Base-by-base conservation (phyloP, 2,888 invertebrate species). In the Griposia aprilina region DNA sequence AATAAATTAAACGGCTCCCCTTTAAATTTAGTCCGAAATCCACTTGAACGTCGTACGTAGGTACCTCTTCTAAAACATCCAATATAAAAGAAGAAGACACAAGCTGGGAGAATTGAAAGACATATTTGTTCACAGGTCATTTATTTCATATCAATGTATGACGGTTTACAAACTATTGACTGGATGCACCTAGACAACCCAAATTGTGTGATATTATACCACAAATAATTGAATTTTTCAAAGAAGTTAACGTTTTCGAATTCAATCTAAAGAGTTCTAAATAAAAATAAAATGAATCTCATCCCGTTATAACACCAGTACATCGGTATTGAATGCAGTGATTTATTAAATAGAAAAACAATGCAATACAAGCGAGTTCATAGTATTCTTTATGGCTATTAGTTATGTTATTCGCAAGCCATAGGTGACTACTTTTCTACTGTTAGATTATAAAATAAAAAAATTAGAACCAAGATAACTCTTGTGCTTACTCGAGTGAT, bases 331-430 rank as follows among this genome's bases (percentile, higher is more conserved):
- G 83, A 86, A 88, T 86, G 86, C 86, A 87, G 83, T 86, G 74
- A 86, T 86, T 87, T 89, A 82, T 85, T 91, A 92, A 92, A 94
- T 93, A 94, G 88, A 94, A 96, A 95, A 95, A 96, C 96, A 95
- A 94, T 95, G 96, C 96, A 94, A 94, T 93, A 94, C 90, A 96
- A 96, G 96, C 96, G 93, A 95, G 89, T 94, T 94, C 92, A 94
- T 94, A 94, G 94, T 95, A 94, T 94, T 93, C 91, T 93, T 93
- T 93, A 95, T 95, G 96, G 96, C 96, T 91, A 95, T 96, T 95
- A 96, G 94, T 96, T 94, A 92, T 95, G 96, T 97, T 97, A 97
- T 96, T 96, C 80, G 96, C 96, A 97, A 96, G 96, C 96, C 96
- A 95, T 95, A 94, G 94, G 91, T 94, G 93, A 92, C 94, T 96